phyloP scores from a whole-genome alignment of 2,797 vertebrate species.

The Aselliscus stoliczkanus region DNA sequence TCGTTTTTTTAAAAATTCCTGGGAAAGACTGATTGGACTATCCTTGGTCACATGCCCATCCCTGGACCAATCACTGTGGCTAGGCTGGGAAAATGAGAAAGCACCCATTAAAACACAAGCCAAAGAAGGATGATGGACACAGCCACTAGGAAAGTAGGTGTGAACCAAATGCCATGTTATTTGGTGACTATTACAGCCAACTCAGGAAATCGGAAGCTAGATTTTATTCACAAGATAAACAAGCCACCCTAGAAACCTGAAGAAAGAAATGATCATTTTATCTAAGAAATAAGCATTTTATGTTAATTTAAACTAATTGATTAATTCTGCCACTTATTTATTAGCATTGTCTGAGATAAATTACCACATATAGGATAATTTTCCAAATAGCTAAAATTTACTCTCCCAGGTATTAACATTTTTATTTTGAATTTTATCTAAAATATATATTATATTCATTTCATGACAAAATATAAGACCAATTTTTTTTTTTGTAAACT shows the following conservation, averaged over 20 bases:
- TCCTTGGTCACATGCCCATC: not conserved
- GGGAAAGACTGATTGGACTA: not conserved
- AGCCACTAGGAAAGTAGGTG: not conserved
- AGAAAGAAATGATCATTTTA: not conserved
- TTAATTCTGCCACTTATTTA: not conserved
- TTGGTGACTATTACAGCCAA: not conserved
- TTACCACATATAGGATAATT: not conserved
- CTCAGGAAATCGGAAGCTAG: not conserved
- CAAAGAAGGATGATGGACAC: not conserved
- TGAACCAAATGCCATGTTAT: not conserved
- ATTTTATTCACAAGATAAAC: not conserved
- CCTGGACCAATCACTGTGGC: not conserved
- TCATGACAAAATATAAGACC: not conserved
- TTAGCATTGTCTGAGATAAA: not conserved
- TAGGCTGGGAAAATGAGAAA: not conserved
- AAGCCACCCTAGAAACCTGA: not conserved
- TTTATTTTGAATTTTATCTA: slow-evolving; percentile 14
- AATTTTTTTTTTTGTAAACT: not conserved
- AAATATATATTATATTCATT: not conserved
- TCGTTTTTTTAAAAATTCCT: not conserved
- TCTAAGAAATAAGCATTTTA: not conserved
- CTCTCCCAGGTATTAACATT: not conserved
- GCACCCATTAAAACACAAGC: not conserved
- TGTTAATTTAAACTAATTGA: not conserved
- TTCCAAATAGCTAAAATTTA: not conserved